Conservation (phyloP, 2,113 vertebrate species). For the Nycticorax nycticorax region DNA sequence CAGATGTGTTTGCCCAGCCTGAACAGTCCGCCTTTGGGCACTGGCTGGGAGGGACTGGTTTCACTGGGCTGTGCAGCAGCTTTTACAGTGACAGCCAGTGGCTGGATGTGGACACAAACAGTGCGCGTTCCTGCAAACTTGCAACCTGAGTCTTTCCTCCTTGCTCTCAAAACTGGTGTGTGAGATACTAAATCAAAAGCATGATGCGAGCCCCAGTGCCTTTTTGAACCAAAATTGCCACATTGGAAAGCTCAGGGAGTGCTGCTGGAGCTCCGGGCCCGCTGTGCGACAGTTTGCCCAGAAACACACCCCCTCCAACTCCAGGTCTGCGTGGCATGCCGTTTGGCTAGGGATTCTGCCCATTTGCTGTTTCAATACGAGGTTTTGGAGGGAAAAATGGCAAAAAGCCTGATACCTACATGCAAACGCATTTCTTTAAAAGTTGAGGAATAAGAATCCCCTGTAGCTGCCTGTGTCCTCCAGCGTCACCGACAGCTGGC, state of each 20-base stretch:
- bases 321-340: background rate
- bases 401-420: background rate
- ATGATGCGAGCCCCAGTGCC: background rate
- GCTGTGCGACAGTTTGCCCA: background rate
- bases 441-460: background rate
- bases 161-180: rapidly evolving
- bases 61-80: background rate
- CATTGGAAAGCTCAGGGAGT: background rate
- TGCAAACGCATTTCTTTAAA: background rate
- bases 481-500: background rate
- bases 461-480: background rate
- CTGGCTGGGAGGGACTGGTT: background rate
- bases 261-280: background rate
- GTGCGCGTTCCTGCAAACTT: rapidly evolving
- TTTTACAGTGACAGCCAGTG: background rate
- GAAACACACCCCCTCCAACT: background rate
- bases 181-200: background rate
- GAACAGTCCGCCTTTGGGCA: background rate
- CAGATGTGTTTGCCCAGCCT: background rate
- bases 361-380: background rate
- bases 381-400: background rate
- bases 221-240: background rate
- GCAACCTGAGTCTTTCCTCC: background rate
- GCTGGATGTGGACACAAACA: background rate
- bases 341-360: background rate